Evolutionary conservation across 2,113 vertebrate species (phyloP), one percentile per base, ranked within the genome.

Genomic region (Sakesphorus luctuosus): DNA sequence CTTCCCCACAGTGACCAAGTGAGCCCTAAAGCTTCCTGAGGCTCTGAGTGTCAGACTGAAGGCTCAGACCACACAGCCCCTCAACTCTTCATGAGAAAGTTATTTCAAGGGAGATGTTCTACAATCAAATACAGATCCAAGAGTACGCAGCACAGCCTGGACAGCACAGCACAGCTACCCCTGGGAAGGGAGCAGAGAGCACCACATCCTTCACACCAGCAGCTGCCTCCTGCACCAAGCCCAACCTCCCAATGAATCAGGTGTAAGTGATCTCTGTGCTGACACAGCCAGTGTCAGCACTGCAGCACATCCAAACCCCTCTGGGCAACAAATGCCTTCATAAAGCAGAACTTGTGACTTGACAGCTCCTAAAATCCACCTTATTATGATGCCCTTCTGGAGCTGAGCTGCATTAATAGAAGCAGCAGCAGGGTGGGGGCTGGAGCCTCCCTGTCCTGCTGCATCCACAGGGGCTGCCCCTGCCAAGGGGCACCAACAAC

Each of bases 401-500:
- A 65, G 44, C n/a, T 33, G 8, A 11, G 65, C 52, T 65, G 49
- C 49, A 33, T 31, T 56, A 50, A 86, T 40, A 55, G 38, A 75
- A 89, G 47, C 69, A 44, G 10, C 26, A 20, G 17, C 38, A 14
- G 0, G 0, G 44, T 9, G 53, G 49, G 28, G 61, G 47, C 68
- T 28, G 53, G 66, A 78, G 43, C 28, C 31, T 25, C 38, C 38
- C 58, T 63, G 56, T 33, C 63, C 62, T 50, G 74, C 56, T 40
- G 47, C 35, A 43, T 16, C 92, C 12, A 16, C 59, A 55, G 55
- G 36, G 35, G 71, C 1, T 1, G 1, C 18, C 43, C 20, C 36
- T 46, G 31, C 4, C 59, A 47, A 8, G 31, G 15, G 80, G 23
- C 44, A 72, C 46, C 0, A 0, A 28, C 20, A 6, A 3, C 31